Evolutionary conservation across 2,888 invertebrate species (phyloP).

Genomic region (Lithosia quadra): DNA sequence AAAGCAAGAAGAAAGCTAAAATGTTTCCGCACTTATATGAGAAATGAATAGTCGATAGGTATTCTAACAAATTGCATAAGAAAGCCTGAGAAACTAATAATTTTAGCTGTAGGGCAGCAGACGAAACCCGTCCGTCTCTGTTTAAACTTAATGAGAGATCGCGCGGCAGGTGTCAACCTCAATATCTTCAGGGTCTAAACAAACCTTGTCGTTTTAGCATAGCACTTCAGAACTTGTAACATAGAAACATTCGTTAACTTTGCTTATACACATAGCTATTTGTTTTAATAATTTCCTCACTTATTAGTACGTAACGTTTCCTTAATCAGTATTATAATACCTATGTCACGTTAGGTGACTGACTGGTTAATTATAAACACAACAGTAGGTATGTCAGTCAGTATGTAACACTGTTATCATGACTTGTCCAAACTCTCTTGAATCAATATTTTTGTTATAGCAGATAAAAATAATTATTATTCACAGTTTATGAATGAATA

Average conservation of each 20-base stretch:
- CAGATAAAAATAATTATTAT: constrained; percentile 26
- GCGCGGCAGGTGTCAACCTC: no score
- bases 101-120: no score
- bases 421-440: constrained; percentile 57
- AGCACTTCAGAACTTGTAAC: neutral
- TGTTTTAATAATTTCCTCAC: constrained; percentile 30
- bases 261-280: neutral
- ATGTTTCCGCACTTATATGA: neutral
- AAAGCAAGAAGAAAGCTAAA: neutral
- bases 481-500: neutral
- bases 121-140: no score
- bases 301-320: constrained; percentile 3
- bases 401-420: constrained; percentile 48
- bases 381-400: constrained; percentile 35
- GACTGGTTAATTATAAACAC: constrained; percentile 51
- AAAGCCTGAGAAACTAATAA: no score
- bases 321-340: constrained; percentile 34
- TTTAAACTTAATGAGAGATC: no score
- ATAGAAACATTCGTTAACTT: neutral
- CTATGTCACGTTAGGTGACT: constrained; percentile 43
- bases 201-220: no score
- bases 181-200: no score
- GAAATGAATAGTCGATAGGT: no score
- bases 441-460: constrained; percentile 64
- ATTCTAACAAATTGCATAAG: no score